A percentile compares a stretch with the other conserved stretches of the same genome.
Evolutionary conservation across 2,888 invertebrate species (phyloP).

Genomic region (Cylloceria caligata): DNA sequence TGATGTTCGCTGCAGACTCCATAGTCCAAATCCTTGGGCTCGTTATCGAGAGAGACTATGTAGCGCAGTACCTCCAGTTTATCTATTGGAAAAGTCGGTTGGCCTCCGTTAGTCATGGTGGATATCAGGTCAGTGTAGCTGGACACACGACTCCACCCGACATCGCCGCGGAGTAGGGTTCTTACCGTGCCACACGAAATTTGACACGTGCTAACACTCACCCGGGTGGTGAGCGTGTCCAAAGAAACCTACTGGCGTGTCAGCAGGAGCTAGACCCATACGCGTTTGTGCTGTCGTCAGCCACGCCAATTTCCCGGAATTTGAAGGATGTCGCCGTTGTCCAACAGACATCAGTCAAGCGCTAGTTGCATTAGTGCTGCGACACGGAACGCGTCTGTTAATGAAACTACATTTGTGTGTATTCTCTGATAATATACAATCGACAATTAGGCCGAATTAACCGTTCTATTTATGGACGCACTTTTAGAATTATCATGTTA

Average conservation of each 20-base stretch:
- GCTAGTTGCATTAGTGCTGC: constrained; percentile 1
- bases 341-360: constrained; percentile 12
- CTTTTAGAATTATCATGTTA: not conserved
- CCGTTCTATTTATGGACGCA: not conserved
- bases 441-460: not conserved
- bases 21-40: constrained; percentile 32
- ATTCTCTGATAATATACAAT: not conserved
- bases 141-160: constrained; percentile 48
- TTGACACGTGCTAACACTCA: constrained; percentile 73
- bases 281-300: constrained; percentile 69
- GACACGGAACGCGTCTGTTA: not conserved
- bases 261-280: constrained; percentile 50
- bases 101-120: constrained; percentile 6
- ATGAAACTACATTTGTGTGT: not conserved
- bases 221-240: constrained; percentile 53
- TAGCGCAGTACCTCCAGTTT: not conserved
- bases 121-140: constrained; percentile 39
- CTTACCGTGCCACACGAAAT: constrained; percentile 70
- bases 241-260: constrained; percentile 45
- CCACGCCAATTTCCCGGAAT: constrained; percentile 69
- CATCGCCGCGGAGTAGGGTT: constrained; percentile 60
- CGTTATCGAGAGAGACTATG: constrained; percentile 53
- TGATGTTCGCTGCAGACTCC: constrained; percentile 26
- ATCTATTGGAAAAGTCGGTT: constrained; percentile 46
- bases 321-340: constrained; percentile 28